These are phyloP conservation scores for Diogma glabrata DNA, from an alignment of 2,888 invertebrate species.

Conservation along the genomic window DNA sequence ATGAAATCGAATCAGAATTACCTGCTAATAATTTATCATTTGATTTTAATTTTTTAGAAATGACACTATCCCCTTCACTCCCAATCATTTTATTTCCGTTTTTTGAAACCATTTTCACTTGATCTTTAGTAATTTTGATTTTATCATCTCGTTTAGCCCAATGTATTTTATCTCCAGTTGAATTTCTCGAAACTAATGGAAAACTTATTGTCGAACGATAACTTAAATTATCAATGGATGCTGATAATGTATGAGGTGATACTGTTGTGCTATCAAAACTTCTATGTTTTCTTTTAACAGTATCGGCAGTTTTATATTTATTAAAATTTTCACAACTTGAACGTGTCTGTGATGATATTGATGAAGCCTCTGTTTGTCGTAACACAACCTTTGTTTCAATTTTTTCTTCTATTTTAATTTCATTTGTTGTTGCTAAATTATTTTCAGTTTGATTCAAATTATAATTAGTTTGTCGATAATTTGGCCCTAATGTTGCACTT, in stretches of 20 bases:
- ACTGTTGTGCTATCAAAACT: neutral
- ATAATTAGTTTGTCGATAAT: conserved; percentile 5
- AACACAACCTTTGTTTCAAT: neutral
- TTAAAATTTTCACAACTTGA: conserved; percentile 31
- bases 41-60: too few relatives aligned
- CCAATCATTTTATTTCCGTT: too few relatives aligned
- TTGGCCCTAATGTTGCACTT: conserved; percentile 9
- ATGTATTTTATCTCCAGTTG: conserved; percentile 27
- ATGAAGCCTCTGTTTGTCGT: too few relatives aligned
- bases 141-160: conserved; percentile 29
- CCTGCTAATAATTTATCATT: too few relatives aligned
- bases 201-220: conserved; percentile 15
- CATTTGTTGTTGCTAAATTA: neutral
- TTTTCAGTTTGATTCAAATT: neutral
- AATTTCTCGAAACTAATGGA: conserved; percentile 20
- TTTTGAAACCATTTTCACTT: too few relatives aligned
- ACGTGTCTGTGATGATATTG: neutral
- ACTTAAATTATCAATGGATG: neutral
- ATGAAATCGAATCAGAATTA: too few relatives aligned
- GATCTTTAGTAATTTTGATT: conserved; percentile 18
- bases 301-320: conserved; percentile 34
- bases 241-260: neutral
- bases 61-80: too few relatives aligned
- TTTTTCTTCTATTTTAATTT: neutral
- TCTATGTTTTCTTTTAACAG: conserved; percentile 12